Conservation (phyloP, 2,797 vertebrate genomes). For the Morus bassanus region DNA sequence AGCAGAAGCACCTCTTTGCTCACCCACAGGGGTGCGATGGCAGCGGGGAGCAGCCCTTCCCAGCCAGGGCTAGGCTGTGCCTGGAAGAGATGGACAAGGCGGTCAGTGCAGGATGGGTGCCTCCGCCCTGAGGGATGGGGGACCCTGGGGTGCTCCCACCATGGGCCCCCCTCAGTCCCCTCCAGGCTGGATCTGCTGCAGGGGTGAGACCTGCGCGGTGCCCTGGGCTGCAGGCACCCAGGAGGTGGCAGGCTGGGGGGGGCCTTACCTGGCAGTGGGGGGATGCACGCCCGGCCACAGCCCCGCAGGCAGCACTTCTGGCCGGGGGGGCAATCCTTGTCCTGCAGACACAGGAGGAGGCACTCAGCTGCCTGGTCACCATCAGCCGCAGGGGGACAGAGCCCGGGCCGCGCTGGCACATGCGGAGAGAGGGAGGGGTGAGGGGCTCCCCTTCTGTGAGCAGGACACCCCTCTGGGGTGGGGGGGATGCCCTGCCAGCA, state of each 20-base stretch:
- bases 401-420: not conserved
- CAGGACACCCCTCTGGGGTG: not conserved
- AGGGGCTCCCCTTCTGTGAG: not conserved
- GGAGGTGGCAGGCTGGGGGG: not conserved
- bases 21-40: rapidly evolving
- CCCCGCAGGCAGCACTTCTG: slow-evolving; percentile 22
- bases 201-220: rapidly evolving
- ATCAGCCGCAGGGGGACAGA: not conserved
- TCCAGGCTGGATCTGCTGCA: not conserved
- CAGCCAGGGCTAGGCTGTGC: not conserved
- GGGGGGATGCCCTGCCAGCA: not conserved
- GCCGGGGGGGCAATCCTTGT: not conserved
- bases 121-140: not conserved
- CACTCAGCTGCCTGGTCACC: not conserved
- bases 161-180: too few relatives aligned
- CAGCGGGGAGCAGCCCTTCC: not conserved
- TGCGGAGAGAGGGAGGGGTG: not conserved
- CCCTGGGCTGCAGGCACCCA: not conserved
- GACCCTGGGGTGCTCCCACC: too few relatives aligned
- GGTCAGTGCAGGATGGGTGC: not conserved
- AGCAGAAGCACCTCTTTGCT: not conserved
- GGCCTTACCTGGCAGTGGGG: not conserved
- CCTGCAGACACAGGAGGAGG: slow-evolving; percentile 12
- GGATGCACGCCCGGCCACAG: not conserved
- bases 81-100: not conserved